phyloP scores from a whole-genome alignment of 2,113 vertebrate genomes.

The Notothenia coriiceps region DNA sequence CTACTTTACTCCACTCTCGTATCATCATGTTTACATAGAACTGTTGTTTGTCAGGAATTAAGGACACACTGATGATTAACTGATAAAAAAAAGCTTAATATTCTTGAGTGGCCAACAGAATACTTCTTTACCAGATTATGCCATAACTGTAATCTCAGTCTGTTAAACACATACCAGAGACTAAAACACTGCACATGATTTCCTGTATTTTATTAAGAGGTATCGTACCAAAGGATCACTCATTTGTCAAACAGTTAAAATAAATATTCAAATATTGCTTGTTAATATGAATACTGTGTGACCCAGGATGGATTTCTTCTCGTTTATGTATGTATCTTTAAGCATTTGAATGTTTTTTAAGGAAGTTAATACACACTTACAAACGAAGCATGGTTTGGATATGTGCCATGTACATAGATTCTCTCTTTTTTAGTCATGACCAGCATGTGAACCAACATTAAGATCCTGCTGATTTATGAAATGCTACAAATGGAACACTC shows the following conservation, averaged over 20 bases:
- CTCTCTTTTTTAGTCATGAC: neutral
- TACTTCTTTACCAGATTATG: neutral
- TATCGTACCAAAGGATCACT: neutral
- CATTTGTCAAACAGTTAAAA: neutral
- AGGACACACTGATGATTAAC: neutral
- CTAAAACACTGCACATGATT: neutral
- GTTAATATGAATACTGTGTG: neutral
- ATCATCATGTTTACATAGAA: neutral
- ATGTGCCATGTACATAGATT: slow-evolving; percentile 16
- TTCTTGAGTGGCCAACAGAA: slow-evolving; percentile 8
- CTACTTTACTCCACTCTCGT: neutral
- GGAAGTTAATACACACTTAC: neutral
- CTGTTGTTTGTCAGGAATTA: neutral
- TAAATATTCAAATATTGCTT: neutral
- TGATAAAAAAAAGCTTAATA: slow-evolving; percentile 5
- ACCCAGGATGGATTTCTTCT: neutral
- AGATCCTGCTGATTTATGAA: neutral
- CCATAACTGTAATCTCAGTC: neutral
- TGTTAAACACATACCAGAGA: too few species aligned
- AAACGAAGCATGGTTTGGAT: slow-evolving; percentile 15
- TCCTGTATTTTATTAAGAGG: neutral
- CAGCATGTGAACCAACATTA: neutral
- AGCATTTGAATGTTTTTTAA: neutral
- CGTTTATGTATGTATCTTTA: neutral
- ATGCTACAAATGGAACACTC: too few species aligned